A percentile compares a stretch with the other conserved stretches of the same genome.
These are phyloP conservation scores for Lymantria dispar DNA, from an alignment of 2,888 invertebrate species.

Conservation along the genomic window DNA sequence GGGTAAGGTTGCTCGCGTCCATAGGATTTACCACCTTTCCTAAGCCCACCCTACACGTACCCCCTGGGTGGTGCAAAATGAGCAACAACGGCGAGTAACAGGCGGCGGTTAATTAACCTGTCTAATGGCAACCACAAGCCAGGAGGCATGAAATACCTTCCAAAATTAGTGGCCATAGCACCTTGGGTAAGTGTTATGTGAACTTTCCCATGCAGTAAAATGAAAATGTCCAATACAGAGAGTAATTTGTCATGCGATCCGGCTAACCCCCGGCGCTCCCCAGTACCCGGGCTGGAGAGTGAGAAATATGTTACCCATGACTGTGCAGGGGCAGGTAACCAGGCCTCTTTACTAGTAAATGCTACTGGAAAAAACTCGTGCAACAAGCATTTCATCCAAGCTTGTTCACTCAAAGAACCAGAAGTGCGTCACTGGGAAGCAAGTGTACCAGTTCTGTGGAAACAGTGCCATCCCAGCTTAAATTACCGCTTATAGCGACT, in stretches of 20 bases:
- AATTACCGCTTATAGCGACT: neutral
- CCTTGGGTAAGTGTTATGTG: neutral
- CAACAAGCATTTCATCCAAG: conserved; percentile 19
- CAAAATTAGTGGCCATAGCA: conserved; percentile 1
- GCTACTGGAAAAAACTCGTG: conserved; percentile 11
- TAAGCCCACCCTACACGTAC: conserved; percentile 3
- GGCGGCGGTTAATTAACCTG: conserved; percentile 8
- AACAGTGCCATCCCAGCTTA: neutral
- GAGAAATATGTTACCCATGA: conserved; percentile 8
- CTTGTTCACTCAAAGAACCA: conserved; percentile 14
- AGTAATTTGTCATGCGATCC: conserved; percentile 8
- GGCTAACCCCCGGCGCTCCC: conserved; percentile 4
- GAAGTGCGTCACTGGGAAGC: conserved; percentile 1
- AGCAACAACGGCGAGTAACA: conserved; percentile 8
- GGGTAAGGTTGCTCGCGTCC: too few species aligned
- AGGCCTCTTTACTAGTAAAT: conserved; percentile 9
- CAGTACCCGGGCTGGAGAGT: too few species aligned
- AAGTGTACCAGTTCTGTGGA: too few species aligned
- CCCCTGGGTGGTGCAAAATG: conserved; percentile 4
- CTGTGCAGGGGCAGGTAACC: conserved; percentile 6
- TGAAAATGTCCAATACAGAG: conserved; percentile 1
- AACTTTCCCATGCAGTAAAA: neutral
- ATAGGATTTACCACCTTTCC: conserved; percentile 6
- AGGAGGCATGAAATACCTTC: conserved; percentile 3
- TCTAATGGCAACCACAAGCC: neutral